Evolutionary conservation across 1,140 invertebrate species (phyloP), one percentile per base, ranked within the genome.

Genomic region (Ceratoteleas bidentatus): DNA sequence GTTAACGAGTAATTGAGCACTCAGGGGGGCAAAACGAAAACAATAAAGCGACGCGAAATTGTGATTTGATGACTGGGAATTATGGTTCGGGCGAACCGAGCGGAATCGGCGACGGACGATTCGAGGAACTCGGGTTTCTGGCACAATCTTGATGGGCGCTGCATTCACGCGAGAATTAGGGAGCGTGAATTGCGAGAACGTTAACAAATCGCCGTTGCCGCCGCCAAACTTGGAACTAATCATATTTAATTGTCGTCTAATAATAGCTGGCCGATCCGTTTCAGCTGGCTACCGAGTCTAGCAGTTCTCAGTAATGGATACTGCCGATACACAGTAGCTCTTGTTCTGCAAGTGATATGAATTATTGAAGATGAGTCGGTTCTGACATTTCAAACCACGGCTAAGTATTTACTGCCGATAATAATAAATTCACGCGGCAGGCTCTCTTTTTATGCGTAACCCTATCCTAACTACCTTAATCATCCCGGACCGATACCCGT

Each of bases 251-350:
- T 43, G 40, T 76, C 65, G 15, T 62, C 34, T 68, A 66, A 69
- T 68, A 69, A 76, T 56, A 32, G 38, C 50, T 56, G 11, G 33
- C 14, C 54, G 60, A 78, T 79, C 54, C 54, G 43, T 65, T 73
- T 52, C 61, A 66, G 43, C 61, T 57, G 7, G 76, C 61, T 78
- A 75, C 72, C 54, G 73, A 54, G n/a, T 76, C 62, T 68, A 54
- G 56, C 52, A 33, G 68, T 79, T 79, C 76, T 66, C 76, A 73
- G 76, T 79, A 79, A 79, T 68, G 10, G 76, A 73, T 79, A 79
- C 33, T 79, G 34, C 24, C 13, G 33, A 3, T 32, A 40, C 53
- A 50, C 61, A 72, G 68, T 80, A 72, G 69, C 57, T 68, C 62
- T 62, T 78, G 64, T 69, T 69, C 47, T 68, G 64, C 74, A 64